Percentiles rank a stretch among this genome's conserved stretches.
Conservation (phyloP, 2,113 vertebrate genomes). For the Corythaixoides concolor region DNA sequence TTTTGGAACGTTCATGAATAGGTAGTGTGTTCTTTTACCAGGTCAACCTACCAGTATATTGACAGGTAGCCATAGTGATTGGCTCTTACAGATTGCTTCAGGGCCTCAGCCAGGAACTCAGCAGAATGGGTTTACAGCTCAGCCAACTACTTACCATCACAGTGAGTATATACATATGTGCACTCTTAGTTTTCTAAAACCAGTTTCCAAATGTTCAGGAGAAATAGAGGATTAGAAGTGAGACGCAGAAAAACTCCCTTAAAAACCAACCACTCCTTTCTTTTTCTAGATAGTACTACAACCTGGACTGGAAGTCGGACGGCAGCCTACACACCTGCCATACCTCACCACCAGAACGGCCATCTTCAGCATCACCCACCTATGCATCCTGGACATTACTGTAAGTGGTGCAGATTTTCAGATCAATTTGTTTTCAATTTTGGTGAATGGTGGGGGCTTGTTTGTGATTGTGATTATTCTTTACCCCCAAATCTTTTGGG, state of each 20-base stretch:
- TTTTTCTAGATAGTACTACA: slow-evolving; percentile 83
- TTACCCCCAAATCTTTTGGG: neutral
- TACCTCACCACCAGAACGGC: slow-evolving; percentile 94
- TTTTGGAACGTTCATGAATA: slow-evolving; percentile 34
- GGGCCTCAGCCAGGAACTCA: slow-evolving; percentile 83
- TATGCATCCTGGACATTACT: slow-evolving; percentile 96
- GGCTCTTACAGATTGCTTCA: slow-evolving; percentile 84
- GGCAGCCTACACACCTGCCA: slow-evolving; percentile 86
- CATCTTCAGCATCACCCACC: slow-evolving; percentile 97
- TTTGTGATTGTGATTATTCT: slow-evolving; percentile 15
- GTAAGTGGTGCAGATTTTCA: slow-evolving; percentile 76
- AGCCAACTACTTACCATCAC: slow-evolving; percentile 87
- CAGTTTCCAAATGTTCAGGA: slow-evolving; percentile 23
- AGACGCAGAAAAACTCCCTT: neutral
- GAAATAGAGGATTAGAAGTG: neutral
- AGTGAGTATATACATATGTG: slow-evolving; percentile 74
- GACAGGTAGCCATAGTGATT: slow-evolving; percentile 84
- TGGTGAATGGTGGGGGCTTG: neutral
- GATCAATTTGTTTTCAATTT: neutral
- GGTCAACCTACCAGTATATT: slow-evolving; percentile 85
- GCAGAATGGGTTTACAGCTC: slow-evolving; percentile 86
- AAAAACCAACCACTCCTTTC: slow-evolving; percentile 23
- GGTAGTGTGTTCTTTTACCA: slow-evolving; percentile 72
- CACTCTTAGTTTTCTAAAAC: slow-evolving; percentile 59
- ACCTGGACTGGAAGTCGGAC: slow-evolving; percentile 92